Percentiles rank a stretch among this genome's conserved stretches.
Conservation (phyloP, 2,797 vertebrate genomes). For the Megalops cyprinoides region DNA sequence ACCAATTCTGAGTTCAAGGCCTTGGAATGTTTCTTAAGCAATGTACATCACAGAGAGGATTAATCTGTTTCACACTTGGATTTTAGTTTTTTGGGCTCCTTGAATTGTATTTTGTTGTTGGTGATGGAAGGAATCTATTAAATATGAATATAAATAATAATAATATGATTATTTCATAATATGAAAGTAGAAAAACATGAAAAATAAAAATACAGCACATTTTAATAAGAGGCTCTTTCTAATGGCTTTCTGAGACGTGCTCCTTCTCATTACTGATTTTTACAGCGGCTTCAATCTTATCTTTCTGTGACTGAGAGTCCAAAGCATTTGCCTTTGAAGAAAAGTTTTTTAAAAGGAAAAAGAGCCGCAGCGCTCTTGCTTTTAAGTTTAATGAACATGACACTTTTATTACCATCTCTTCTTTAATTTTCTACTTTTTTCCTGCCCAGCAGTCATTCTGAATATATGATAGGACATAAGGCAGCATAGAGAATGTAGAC, state of each 20-base stretch:
- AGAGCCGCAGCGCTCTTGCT: background rate
- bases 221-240: conserved; percentile 16
- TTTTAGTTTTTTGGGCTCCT: too few relatives aligned
- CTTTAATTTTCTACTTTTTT: too few relatives aligned
- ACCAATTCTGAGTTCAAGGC: background rate
- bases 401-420: conserved; percentile 13
- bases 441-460: conserved; percentile 16
- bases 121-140: too few relatives aligned
- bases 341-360: conserved; percentile 12
- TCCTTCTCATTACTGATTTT: background rate
- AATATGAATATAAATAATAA: too few relatives aligned
- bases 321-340: conserved; percentile 19
- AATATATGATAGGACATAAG: background rate
- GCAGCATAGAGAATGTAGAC: background rate
- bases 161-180: too few relatives aligned
- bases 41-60: background rate
- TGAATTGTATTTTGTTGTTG: too few relatives aligned
- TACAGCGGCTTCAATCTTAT: background rate
- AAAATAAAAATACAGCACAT: too few relatives aligned
- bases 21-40: background rate
- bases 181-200: too few relatives aligned
- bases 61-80: too few relatives aligned
- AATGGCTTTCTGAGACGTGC: background rate
- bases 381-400: conserved; percentile 14
- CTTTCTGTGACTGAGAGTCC: background rate